Conservation (phyloP, 2,888 invertebrate species). For the Chamaedrilus cognettii region DNA sequence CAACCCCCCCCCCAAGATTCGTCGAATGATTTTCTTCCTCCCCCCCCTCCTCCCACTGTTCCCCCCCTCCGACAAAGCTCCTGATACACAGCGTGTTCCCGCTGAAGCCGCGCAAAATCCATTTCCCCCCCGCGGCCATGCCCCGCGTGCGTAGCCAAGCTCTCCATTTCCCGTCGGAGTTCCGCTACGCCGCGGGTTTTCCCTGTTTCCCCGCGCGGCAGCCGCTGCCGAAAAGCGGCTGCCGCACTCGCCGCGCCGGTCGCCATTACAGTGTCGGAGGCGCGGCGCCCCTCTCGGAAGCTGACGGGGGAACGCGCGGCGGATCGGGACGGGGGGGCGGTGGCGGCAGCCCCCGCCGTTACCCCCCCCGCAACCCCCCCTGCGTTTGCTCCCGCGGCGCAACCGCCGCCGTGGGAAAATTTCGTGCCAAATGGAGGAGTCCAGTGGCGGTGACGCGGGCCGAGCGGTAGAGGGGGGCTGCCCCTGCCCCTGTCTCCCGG, state of each 20-base stretch:
- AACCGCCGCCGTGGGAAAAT: slow-evolving; percentile 31
- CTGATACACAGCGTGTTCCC: slow-evolving; percentile 40
- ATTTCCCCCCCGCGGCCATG: slow-evolving; percentile 38
- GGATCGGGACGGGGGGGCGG: slow-evolving; percentile 1
- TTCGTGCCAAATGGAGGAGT: slow-evolving; percentile 38
- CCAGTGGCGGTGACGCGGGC: background rate
- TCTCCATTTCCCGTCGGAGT: slow-evolving; percentile 72
- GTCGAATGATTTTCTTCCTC: no score
- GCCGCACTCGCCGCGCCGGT: slow-evolving; percentile 62
- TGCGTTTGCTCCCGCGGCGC: no score
- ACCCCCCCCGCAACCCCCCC: background rate
- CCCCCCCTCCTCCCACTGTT: no score
- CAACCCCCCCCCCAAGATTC: no score
- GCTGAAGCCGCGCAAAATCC: slow-evolving; percentile 46
- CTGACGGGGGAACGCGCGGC: slow-evolving; percentile 77
- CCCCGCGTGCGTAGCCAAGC: slow-evolving; percentile 22
- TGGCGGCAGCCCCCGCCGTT: background rate
- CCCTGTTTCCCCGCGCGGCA: slow-evolving; percentile 71
- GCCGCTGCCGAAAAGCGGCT: slow-evolving; percentile 76
- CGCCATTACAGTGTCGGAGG: slow-evolving; percentile 86
- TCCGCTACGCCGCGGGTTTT: slow-evolving; percentile 82
- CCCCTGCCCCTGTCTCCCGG: no score
- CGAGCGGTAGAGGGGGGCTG: background rate
- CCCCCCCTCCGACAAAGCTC: slow-evolving; percentile 20
- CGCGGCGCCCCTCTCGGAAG: slow-evolving; percentile 72